Percentiles rank a stretch among this genome's conserved stretches.
Conservation (phyloP, 1,140 invertebrate genomes). For the Caerostris darwini region DNA sequence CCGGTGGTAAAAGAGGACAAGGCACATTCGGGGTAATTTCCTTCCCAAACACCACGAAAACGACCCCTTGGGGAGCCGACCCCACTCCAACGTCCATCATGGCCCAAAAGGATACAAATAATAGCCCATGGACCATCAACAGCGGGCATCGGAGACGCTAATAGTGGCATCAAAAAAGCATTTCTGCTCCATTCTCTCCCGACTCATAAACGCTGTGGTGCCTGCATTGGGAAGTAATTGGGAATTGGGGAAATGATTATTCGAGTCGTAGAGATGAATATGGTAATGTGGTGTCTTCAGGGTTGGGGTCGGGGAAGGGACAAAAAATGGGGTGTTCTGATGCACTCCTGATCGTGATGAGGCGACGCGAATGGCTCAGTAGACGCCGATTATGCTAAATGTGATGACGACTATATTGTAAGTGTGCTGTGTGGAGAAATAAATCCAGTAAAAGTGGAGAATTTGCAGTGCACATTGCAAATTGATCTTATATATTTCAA, state of each 20-base stretch:
- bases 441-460: no score
- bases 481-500: no score
- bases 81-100: background rate
- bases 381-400: background rate
- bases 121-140: background rate
- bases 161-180: slow-evolving; percentile 22
- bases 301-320: background rate
- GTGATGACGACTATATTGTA: background rate
- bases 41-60: background rate
- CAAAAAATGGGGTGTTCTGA: no score
- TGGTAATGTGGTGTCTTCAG: background rate
- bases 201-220: background rate
- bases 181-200: background rate
- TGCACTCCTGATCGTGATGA: background rate
- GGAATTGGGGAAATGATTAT: background rate
- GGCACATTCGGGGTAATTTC: background rate
- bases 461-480: no score
- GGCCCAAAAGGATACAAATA: background rate
- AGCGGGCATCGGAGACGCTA: background rate
- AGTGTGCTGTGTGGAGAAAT: no score
- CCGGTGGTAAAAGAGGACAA: background rate
- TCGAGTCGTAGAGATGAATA: slow-evolving; percentile 7
- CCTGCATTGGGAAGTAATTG: background rate
- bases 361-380: background rate
- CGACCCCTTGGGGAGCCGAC: background rate